A percentile compares a stretch with the other conserved stretches of the same genome.
phyloP scores from a whole-genome alignment of 2,797 vertebrate genomes.

The Chloroceryle amazona region DNA sequence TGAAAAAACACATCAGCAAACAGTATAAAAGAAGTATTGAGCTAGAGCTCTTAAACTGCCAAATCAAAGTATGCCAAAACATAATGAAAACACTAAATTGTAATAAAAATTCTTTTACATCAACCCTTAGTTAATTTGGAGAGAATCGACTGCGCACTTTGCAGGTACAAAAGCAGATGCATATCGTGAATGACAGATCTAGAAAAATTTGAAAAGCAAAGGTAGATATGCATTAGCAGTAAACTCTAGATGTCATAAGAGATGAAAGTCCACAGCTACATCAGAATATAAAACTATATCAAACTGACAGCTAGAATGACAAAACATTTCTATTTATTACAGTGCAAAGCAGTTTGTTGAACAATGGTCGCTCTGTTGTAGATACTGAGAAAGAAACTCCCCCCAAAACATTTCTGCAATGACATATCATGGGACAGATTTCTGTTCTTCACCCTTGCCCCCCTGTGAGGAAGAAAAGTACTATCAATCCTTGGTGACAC shows the following conservation, averaged over 20 bases:
- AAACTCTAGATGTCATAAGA: background rate
- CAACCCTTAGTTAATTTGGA: constrained; percentile 14
- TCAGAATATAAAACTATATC: constrained; percentile 27
- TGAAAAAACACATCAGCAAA: background rate
- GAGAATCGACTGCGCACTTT: background rate
- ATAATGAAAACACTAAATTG: constrained; percentile 13
- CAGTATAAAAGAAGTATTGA: background rate
- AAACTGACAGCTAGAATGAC: constrained; percentile 8
- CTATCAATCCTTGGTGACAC: background rate
- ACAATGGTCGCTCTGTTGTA: background rate
- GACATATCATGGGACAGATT: background rate
- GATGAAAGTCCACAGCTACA: constrained; percentile 23
- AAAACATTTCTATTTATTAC: constrained; percentile 29
- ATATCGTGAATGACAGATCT: background rate
- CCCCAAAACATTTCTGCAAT: background rate
- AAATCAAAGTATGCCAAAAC: background rate
- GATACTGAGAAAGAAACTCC: background rate
- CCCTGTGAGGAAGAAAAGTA: background rate
- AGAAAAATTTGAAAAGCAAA: constrained; percentile 33
- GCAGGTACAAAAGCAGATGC: background rate
- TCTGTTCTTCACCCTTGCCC: background rate
- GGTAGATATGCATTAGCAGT: background rate
- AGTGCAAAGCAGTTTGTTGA: background rate
- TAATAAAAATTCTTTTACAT: constrained; percentile 19
- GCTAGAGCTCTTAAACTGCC: background rate